Evolutionary conservation across 2,797 vertebrate genomes (phyloP), one percentile per base, ranked within the genome.

Genomic region (Holocentrus rufus): DNA sequence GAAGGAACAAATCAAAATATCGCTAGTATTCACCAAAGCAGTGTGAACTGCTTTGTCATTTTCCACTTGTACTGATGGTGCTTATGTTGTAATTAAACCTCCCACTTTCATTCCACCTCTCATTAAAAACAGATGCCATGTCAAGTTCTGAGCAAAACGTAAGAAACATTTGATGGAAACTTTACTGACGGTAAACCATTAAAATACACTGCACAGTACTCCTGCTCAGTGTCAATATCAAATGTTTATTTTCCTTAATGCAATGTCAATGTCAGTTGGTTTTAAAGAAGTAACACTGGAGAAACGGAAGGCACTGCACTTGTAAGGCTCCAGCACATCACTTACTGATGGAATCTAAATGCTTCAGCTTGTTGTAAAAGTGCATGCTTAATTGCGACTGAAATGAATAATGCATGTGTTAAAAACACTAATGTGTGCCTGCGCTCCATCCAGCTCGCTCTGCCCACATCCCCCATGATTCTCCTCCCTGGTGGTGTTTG

Each of bases 401-500:
- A 62, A 72, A 81, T 83, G 72, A 87, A 88, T 80, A 65, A 88
- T 78, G 31, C 54, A 89, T 31, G 44, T 47, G 61, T 34, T 70
- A 27, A 49, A 59, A 60, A 67, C 50, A 62, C 5, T 67, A 65
- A 62, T 5, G 55, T 71, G 55, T 64, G 77, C 78, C 69, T 80
- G 74, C 59, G 9, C 64, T 74, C 55, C 46, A 62, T 80, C 85
- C 55, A 80, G 58, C 65, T 78, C 62, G 17, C 65, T 72, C 63
- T 58, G 63, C 76, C 52, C 30, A 39, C 82, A 69, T 42, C 60
- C 70, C 83, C 75, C 72, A 79, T 53, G 0, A 57, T 36, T 69
- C 69, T 76, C 69, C 70, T 87, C 80, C 73, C 81, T 15, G 4
- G 65, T 79, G 82, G 65, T 82, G 86, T 87, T 85, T 84, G 72